Percentiles rank a stretch among this genome's conserved stretches.
Evolutionary conservation across 2,113 vertebrate genomes (phyloP).

Genomic region (Baryphthengus martii): DNA sequence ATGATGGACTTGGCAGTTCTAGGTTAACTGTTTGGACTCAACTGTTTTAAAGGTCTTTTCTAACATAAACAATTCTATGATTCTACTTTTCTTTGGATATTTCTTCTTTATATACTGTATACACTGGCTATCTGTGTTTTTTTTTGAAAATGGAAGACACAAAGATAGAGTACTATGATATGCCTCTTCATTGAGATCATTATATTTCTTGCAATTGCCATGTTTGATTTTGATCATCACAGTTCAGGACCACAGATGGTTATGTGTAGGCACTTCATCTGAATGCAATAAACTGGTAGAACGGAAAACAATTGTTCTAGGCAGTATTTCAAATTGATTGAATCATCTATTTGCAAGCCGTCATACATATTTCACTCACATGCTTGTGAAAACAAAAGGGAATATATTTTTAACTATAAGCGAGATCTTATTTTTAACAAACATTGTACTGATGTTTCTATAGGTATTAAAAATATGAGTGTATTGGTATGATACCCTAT

Average conservation of each 20-base stretch:
- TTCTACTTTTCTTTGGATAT: neutral
- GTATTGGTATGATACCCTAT: rapidly evolving
- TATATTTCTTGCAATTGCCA: neutral
- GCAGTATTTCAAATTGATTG: neutral
- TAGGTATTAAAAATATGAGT: neutral
- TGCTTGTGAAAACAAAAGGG: neutral
- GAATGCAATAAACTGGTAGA: neutral
- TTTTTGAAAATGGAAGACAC: neutral
- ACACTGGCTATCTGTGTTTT: neutral
- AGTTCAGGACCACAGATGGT: neutral
- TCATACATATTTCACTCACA: neutral
- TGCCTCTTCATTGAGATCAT: neutral
- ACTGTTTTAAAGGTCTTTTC: neutral
- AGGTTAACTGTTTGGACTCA: neutral
- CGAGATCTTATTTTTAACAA: neutral
- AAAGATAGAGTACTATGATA: neutral
- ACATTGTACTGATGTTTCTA: neutral
- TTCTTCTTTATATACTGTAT: neutral
- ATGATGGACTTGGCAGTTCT: neutral
- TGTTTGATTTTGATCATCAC: neutral
- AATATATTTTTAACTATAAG: neutral
- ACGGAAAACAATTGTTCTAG: neutral
- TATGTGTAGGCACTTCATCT: neutral
- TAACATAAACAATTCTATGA: neutral
- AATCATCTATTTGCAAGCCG: neutral